Evolutionary conservation across 1,140 invertebrate species (phyloP), one percentile per base, ranked within the genome.

Genomic region (Drosophila sp.): DNA sequence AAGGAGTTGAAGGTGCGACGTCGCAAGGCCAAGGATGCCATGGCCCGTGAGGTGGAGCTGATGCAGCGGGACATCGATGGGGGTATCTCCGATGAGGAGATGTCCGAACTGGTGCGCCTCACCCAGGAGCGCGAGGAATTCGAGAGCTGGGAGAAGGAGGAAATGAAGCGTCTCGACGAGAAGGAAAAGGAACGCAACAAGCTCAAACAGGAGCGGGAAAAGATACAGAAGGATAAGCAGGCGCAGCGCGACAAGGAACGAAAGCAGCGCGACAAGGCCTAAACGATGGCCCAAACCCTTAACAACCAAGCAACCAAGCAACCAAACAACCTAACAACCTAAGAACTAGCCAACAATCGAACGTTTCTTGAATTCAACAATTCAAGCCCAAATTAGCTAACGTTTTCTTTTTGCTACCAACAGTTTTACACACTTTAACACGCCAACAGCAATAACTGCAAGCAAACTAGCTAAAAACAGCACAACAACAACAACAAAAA

Each of bases 41-140:
- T 87, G 84, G 48, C 51, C 0, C 72, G 80, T 7, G 83, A 87
- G 63, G 70, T 83, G 21, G 84, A 73, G 4, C 67, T 89, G 7
- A 89, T 89, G 84, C 80, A 89, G 13, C 76, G 67, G 34, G 83
- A 89, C 36, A 45, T 89, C 18, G 66, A 89, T 2, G 70, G 54
- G 0, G 84, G 76, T n/a, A 29, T 83, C 11, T 6, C n/a, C 4
- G 79, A 83, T 6, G 1, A n/a, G 0, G 80, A 89, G 45, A n/a
- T 77, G 65, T 29, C 53, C 6, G 80, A 89, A 14, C 45, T 89
- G 5, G 38, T 72, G 7, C 32, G 56, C 7, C 25, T 89, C 29
- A 50, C 46, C 4, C 45, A 70, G 8, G 69, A 83, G 3, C 83
- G 83, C 11, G 80, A 80, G 13, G 65, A 64, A 13, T 89, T 80